Evolutionary conservation across 2,888 invertebrate species (phyloP), one percentile per base, ranked within the genome.

Genomic region (Calameuta idolon): DNA sequence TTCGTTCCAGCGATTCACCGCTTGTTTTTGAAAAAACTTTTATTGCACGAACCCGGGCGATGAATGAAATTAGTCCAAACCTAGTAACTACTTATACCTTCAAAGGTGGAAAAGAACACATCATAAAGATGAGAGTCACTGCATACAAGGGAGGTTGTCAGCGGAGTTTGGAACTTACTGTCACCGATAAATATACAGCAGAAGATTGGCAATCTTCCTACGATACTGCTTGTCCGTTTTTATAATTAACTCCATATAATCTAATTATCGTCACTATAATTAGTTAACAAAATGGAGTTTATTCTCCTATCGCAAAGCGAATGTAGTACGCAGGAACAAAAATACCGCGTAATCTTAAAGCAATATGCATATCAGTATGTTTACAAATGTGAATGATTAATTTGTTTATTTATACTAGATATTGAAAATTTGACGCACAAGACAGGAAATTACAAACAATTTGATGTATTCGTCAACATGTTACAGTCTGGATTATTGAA

Each of bases 381-480:
- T 55, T 55, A 23, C 9, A 23, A 23, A 9, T 1, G 9, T 55
- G 9, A 55, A 55, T 55, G 2, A 23, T 9, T 55, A 15, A 55
- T 55, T 55, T 23, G 23, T 55, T 15, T 23, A 23, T 55, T 55
- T 23, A 55, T 55, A 55, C 23, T 85, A 93, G 93, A 93, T 89
- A 92, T 93, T 71, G 93, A 93, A 90, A 93, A 92, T 84, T 87
- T 93, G 77, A 93, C 93, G 2, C 92, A 92, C 37, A 93, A 93
- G 87, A 93, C 93, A 11, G 94, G 93, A 74, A 93, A 93, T 88
- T 94, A 92, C 85, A 93, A 93, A 84, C 93, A 93, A 81, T 94
- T 93, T 83, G 92, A 92, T 81, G 92, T 93, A 40, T 94, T 94
- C 85, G 87, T 92, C 11, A 91, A 93, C 11, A 93, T 94, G 94